Conservation (phyloP, 2,888 invertebrate genomes). For the Syrphus vitripennis region DNA sequence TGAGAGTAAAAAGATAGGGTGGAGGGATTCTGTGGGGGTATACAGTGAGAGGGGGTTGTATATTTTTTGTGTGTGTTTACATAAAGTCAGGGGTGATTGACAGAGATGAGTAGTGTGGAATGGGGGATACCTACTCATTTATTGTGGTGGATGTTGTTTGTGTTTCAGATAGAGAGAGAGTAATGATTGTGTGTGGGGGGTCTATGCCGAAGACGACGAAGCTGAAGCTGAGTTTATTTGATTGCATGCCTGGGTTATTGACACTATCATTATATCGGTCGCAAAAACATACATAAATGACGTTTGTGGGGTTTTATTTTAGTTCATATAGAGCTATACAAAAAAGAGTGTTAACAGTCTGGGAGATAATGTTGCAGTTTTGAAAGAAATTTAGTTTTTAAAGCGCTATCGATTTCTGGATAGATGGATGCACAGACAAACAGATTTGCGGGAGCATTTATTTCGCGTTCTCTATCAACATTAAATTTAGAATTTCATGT, state of each 20-base stretch:
- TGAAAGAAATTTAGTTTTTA: background rate
- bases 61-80: constrained; percentile 31
- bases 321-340: too few species aligned
- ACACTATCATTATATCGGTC: constrained; percentile 40
- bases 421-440: too few species aligned
- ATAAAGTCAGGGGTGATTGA: constrained; percentile 57
- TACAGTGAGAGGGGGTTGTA: background rate
- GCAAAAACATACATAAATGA: constrained; percentile 18
- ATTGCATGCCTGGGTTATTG: constrained; percentile 64
- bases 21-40: background rate
- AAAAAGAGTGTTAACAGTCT: background rate
- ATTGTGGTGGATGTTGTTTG: background rate
- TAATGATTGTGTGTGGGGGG: constrained; percentile 11
- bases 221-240: constrained; percentile 45
- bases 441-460: too few species aligned
- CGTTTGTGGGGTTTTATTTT: background rate
- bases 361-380: background rate
- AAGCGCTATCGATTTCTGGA: too few species aligned
- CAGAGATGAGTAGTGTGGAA: constrained; percentile 29
- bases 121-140: constrained; percentile 9
- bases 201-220: background rate
- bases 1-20: background rate
- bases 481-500: too few species aligned
- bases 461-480: too few species aligned
- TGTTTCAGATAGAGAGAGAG: background rate